Base-by-base conservation (phyloP, 92 coral and sea anemone species). In the Umimayanthus kanabou region DNA sequence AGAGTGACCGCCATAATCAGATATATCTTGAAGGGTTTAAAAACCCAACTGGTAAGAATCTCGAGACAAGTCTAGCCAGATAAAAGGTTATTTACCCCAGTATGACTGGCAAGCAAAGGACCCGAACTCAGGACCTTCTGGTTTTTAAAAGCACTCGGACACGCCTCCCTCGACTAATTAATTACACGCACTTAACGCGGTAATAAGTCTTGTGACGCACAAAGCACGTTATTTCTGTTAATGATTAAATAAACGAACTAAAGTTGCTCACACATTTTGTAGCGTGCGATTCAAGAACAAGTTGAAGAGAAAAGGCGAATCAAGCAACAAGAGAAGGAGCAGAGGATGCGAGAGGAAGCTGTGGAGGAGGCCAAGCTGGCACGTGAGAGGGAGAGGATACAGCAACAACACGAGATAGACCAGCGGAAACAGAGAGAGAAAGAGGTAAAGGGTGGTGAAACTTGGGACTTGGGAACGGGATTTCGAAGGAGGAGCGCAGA, bases 271-370 rank as follows among this genome's bases (percentile, higher is more conserved):
- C 3, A 39, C 42, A 4, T 28, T 37, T 15, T 81, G 39, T 66
- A 97, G 99, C 98, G 90, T 74, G 99, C 99, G 53, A 94, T 97
- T 74, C 94, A 95, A 85, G 97, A 92, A 64, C 99, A 97, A 88
- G 99, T 97, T 6, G 98, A 97, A 67, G 99, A 95, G 81, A 96
- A 96, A 73, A 92, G 96, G 57, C 90, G 98, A 37, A 87, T 85
- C 71, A 97, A 95, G 57, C 97, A 88, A 66, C 91, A 88, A 66
- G 98, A 97, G 84, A 90, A 88, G 86, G 99, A 95, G 53, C 90
- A 85, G 78, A 93, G 93, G 43, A 81, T 93, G 73, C 81, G 84
- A 73, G 98, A 97, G 39, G 99, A 97, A 81, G 98, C 99, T 0
- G 77, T 91, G 72, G 98, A 95, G 71, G 98, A 97, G 71, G 95